Conservation (phyloP, 2,888 invertebrate genomes). For the Stictocephala bisonia region DNA sequence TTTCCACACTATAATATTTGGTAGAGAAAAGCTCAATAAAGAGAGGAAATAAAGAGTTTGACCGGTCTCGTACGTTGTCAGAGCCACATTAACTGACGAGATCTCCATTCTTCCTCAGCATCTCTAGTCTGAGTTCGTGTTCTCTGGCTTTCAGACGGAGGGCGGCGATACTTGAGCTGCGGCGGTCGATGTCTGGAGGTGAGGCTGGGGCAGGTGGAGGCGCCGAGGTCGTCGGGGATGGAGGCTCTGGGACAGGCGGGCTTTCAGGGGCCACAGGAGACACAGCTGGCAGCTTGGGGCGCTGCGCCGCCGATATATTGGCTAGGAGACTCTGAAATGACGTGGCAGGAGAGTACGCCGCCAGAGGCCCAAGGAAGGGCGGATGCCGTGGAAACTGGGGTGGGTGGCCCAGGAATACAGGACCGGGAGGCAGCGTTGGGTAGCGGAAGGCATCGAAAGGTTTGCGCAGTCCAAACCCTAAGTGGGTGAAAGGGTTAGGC, state of each 20-base stretch:
- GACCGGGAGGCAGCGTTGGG: slow-evolving; percentile 69
- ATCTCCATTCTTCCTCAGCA: slow-evolving; percentile 48
- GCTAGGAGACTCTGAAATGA: slow-evolving; percentile 89
- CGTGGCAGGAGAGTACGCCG: slow-evolving; percentile 66
- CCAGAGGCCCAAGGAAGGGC: slow-evolving; percentile 72
- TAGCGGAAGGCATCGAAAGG: slow-evolving; percentile 82
- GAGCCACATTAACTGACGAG: slow-evolving; percentile 50
- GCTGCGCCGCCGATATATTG: slow-evolving; percentile 76
- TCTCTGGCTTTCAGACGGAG: slow-evolving; percentile 89
- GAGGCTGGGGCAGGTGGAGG: slow-evolving; percentile 61
- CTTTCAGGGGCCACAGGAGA: slow-evolving; percentile 67
- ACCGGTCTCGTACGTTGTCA: not conserved
- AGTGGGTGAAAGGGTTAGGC: slow-evolving; percentile 84
- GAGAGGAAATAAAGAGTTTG: no score
- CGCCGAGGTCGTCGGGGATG: slow-evolving; percentile 64
- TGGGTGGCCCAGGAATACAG: slow-evolving; percentile 69
- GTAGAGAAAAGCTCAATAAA: no score
- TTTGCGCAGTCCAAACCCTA: slow-evolving; percentile 80
- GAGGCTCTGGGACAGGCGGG: slow-evolving; percentile 67
- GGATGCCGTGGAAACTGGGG: slow-evolving; percentile 72
- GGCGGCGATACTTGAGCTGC: slow-evolving; percentile 89
- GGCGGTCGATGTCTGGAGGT: slow-evolving; percentile 79
- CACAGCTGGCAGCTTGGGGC: slow-evolving; percentile 67
- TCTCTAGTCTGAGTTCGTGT: slow-evolving; percentile 68
- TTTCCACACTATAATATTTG: no score